phyloP scores from a whole-genome alignment of 2,797 vertebrate species.

The Vespertilio murinus region DNA sequence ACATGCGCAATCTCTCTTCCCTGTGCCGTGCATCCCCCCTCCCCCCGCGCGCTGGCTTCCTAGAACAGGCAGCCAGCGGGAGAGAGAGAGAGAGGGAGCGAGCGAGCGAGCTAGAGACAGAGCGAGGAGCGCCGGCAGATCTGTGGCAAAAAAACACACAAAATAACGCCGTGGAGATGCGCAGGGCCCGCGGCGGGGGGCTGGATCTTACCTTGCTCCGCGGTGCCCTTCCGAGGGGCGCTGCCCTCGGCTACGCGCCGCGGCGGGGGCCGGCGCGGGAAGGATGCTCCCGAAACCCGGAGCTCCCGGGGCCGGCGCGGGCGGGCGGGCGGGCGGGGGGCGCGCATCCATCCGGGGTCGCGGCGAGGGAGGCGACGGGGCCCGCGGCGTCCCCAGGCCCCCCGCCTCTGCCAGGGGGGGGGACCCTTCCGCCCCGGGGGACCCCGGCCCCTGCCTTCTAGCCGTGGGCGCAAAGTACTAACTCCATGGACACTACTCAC shows the following conservation, averaged over 20 bases:
- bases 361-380: slow-evolving; percentile 71
- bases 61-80: slow-evolving; percentile 79
- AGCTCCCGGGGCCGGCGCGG: slow-evolving; percentile 79
- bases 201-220: slow-evolving; percentile 82
- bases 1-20: slow-evolving; percentile 86
- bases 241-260: slow-evolving; percentile 65
- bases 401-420: slow-evolving; percentile 56
- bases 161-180: slow-evolving; percentile 73
- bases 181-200: slow-evolving; percentile 67
- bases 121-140: slow-evolving; percentile 77
- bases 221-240: slow-evolving; percentile 59
- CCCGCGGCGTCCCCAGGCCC: slow-evolving; percentile 56
- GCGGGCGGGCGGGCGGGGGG: slow-evolving; percentile 76
- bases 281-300: slow-evolving; percentile 84
- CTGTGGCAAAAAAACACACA: slow-evolving; percentile 74
- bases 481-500: slow-evolving; percentile 82
- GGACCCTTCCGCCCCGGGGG: slow-evolving; percentile 33
- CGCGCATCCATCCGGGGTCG: slow-evolving; percentile 84
- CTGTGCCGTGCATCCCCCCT: slow-evolving; percentile 78
- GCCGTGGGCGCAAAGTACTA: slow-evolving; percentile 83
- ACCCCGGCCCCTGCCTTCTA: slow-evolving; percentile 70
- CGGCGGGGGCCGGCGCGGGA: slow-evolving; percentile 73
- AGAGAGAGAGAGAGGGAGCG: slow-evolving; percentile 53
- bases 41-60: slow-evolving; percentile 76
- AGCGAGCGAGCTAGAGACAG: slow-evolving; percentile 47